These are phyloP conservation scores for Cichladusa arquata DNA, from an alignment of 2,113 vertebrate genomes.

Conservation along the genomic window DNA sequence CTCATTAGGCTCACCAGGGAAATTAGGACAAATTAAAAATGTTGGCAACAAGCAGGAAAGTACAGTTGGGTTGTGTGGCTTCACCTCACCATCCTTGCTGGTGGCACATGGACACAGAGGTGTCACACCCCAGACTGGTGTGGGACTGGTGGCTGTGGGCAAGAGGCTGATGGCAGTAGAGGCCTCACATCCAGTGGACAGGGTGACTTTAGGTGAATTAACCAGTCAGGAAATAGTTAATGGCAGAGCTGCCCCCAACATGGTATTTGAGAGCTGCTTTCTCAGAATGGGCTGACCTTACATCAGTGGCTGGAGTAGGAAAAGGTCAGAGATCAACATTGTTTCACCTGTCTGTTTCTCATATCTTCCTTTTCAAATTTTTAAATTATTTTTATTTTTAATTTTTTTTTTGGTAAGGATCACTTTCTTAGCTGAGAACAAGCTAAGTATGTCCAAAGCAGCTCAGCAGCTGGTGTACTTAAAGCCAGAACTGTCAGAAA, in stretches of 20 bases:
- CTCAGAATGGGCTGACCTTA: neutral
- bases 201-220: neutral
- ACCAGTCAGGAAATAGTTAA: neutral
- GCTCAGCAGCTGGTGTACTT: neutral
- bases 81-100: neutral
- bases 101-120: neutral
- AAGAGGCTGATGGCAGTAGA: neutral
- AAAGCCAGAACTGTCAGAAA: neutral
- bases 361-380: neutral
- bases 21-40: neutral
- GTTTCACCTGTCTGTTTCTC: neutral
- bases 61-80: neutral
- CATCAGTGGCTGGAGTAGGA: neutral
- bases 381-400: too few relatives aligned
- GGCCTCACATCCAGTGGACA: accelerated
- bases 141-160: neutral
- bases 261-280: neutral
- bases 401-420: neutral
- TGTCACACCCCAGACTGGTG: neutral
- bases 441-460: neutral
- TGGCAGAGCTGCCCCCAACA: neutral
- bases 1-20: neutral
- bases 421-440: neutral
- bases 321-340: neutral
- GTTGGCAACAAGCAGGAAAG: neutral